Evolutionary conservation across 2,797 vertebrate genomes (phyloP), one percentile per base, ranked within the genome.

Genomic region (Enteromius anoplus): DNA sequence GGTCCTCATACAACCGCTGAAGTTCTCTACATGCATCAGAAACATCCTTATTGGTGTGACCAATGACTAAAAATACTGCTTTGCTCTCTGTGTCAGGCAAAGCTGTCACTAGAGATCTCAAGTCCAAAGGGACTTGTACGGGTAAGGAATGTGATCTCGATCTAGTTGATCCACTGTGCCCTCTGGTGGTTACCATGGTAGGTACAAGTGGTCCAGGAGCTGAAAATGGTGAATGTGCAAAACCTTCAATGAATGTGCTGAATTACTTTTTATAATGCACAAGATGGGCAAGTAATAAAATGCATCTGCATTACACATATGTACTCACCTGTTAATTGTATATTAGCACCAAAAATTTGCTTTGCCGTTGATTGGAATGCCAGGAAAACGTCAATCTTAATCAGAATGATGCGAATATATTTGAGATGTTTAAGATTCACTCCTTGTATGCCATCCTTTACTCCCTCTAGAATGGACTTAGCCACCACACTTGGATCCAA

Each of bases 381-480:
- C 78, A 90, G 66, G 84, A 93, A 94, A 21, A 92, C 88, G 0
- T 89, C 11, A 0, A 90, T 90, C 53, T 89, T 90, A 0, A 85
- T 32, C 29, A 93, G 70, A 76, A 94, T 21, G 0, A 94, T 84
- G 1, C 85, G 91, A 64, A 94, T 87, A 51, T 51, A 53, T 0
- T 78, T 85, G 62, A 94, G 82, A 75, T 2, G 37, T 3, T 0
- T 0, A 1, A 88, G 49, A 62, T 45, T 65, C n/a, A 10, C 12
- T 51, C 78, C 76, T 2, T 55, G 78, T 0, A 80, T 60, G 5
- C 81, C 84, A 2, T 66, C 37, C 21, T 86, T 69, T 10, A 94
- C 76, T 0, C 90, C 91, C 55, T 75, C 82, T 10, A 93, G 47
- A 72, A 94, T 89, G 64, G 89, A 87, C 6, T 62, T 66, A 12